These are phyloP conservation scores for Colius striatus DNA, from an alignment of 2,113 vertebrate genomes.

Conservation along the genomic window DNA sequence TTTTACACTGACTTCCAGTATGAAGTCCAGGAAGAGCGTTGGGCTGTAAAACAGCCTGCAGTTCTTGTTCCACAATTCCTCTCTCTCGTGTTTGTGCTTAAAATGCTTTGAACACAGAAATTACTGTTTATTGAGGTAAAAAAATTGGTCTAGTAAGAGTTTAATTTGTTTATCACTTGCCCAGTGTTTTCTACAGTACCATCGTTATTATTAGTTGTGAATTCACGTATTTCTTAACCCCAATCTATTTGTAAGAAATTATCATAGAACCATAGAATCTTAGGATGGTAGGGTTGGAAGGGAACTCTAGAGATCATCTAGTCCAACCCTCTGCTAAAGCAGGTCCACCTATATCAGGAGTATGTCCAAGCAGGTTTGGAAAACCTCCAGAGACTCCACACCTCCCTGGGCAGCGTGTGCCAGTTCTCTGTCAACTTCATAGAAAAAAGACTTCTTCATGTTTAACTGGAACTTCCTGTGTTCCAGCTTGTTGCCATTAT, in stretches of 20 bases:
- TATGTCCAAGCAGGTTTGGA: too few relatives aligned
- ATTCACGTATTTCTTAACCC: neutral
- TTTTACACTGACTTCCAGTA: neutral
- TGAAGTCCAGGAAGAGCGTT: neutral
- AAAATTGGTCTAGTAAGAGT: conserved; percentile 4
- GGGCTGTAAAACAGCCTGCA: neutral
- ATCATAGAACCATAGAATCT: neutral
- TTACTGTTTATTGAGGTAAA: conserved; percentile 50
- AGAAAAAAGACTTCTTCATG: too few relatives aligned
- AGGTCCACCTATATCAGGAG: too few relatives aligned
- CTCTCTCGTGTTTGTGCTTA: conserved; percentile 48
- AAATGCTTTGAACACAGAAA: conserved; percentile 54
- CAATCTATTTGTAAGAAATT: neutral
- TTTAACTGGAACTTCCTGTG: too few relatives aligned
- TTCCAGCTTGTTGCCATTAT: too few relatives aligned
- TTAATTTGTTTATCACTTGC: conserved; percentile 1
- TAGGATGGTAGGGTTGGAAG: too few relatives aligned
- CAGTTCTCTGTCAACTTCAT: too few relatives aligned
- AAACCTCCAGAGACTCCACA: too few relatives aligned
- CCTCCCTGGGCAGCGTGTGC: too few relatives aligned
- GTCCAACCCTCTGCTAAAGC: too few relatives aligned
- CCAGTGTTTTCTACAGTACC: neutral
- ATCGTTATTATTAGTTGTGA: neutral
- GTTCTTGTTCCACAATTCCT: neutral
- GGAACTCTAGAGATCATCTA: too few relatives aligned